Percentiles rank a stretch among this genome's conserved stretches.
These are phyloP conservation scores for Strix uralensis DNA, from an alignment of 2,113 vertebrate species.

Conservation along the genomic window DNA sequence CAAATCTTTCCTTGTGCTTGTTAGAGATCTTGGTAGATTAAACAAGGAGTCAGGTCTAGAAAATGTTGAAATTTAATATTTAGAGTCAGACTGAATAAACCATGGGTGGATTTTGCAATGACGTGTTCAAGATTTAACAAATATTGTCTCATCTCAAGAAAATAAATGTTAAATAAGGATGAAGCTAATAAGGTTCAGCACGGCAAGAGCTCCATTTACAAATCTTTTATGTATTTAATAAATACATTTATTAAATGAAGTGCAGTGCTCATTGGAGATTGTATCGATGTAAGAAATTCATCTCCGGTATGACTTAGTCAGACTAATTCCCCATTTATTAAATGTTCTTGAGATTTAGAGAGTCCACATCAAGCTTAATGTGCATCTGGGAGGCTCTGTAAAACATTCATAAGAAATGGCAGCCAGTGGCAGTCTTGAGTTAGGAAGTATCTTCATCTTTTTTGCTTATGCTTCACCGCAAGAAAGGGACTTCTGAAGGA, in stretches of 20 bases:
- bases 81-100: slow-evolving; percentile 63
- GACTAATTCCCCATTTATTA: slow-evolving; percentile 63
- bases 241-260: slow-evolving; percentile 74
- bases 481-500: neutral
- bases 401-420: neutral
- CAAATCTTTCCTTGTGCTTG: slow-evolving; percentile 17
- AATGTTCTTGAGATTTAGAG: slow-evolving; percentile 49
- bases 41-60: slow-evolving; percentile 26
- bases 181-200: slow-evolving; percentile 50
- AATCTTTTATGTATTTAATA: slow-evolving; percentile 72
- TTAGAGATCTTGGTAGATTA: slow-evolving; percentile 49
- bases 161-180: slow-evolving; percentile 63
- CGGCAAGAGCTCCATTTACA: slow-evolving; percentile 62
- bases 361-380: slow-evolving; percentile 45
- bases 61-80: slow-evolving; percentile 63
- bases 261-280: slow-evolving; percentile 36
- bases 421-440: neutral
- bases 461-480: neutral
- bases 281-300: slow-evolving; percentile 55
- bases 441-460: neutral
- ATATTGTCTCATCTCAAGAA: slow-evolving; percentile 61
- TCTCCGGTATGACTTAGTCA: slow-evolving; percentile 48
- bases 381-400: slow-evolving; percentile 4
- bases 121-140: slow-evolving; percentile 53
- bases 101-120: slow-evolving; percentile 35